Evolutionary conservation across 2,888 invertebrate genomes (phyloP).

Genomic region (Syrista parreyssii): DNA sequence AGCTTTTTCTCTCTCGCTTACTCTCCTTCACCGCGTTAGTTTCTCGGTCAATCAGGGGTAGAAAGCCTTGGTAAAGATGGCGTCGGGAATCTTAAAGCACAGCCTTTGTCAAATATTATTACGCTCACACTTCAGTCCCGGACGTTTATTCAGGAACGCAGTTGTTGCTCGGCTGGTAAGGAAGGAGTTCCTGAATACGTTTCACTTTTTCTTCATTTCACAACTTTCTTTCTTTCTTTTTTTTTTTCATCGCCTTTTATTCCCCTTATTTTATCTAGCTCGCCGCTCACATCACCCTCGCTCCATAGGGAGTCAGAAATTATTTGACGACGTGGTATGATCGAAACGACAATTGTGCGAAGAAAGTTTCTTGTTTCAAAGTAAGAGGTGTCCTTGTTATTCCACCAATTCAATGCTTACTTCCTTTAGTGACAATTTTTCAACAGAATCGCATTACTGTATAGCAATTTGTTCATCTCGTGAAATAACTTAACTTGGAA

Average conservation of each 20-base stretch:
- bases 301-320: neutral
- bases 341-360: neutral
- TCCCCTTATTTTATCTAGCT: neutral
- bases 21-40: neutral
- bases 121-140: neutral
- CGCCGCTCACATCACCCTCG: neutral
- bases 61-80: neutral
- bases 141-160: neutral
- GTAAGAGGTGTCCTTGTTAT: neutral
- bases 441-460: neutral
- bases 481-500: neutral
- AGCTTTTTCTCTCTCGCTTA: neutral
- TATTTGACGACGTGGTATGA: neutral
- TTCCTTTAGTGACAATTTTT: neutral
- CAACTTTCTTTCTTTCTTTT: neutral
- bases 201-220: neutral
- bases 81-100: neutral
- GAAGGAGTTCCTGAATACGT: neutral
- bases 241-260: neutral
- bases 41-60: neutral
- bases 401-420: neutral
- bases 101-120: neutral
- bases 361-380: neutral
- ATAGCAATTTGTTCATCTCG: neutral
- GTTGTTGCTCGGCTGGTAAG: neutral